Evolutionary conservation across 2,113 vertebrate genomes (phyloP), one percentile per base, ranked within the genome.

Genomic region (Atlantisia rogersi): DNA sequence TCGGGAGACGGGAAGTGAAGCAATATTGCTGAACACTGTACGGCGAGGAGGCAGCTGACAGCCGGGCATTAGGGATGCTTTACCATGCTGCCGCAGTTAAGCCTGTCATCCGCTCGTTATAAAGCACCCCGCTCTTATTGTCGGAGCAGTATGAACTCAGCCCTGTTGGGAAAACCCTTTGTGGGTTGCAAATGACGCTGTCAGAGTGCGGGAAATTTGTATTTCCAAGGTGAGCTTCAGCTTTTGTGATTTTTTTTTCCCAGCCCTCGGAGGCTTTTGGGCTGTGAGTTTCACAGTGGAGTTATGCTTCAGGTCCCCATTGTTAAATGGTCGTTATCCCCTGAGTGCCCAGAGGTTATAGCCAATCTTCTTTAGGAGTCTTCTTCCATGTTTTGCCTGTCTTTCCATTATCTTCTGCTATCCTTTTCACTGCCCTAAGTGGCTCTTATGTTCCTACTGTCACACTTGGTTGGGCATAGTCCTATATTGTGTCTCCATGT

Each of bases 1-100:
- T 92, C 9, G 58, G 83, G 91, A 87, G 73, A 87, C 32, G 10
- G 78, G 73, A 68, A 93, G 75, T 71, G 32, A 21, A 58, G 88
- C 39, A 46, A 48, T 90, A 48, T 59, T 64, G 40, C 58, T 82
- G 87, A 63, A 35, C 24, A 7, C 37, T 73, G 56, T 37, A 55
- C 26, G 5, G 70, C 1, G 0, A 42, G 24, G 65, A 59, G 71
- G 76, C 44, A 71, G 65, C 84, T 37, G 89, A 20, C 0, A 2
- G 89, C 50, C 0, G 0, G 56, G 60, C 76, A 75, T 90, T 94
- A 69, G 70, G 67, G 67, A 85, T 93, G 90, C 88, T 94, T 86
- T 92, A 55, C 93, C 90, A 65, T 9, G 68, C 82, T 80, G 56
- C 87, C 63, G 37, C 35, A 50, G 76, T 35, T 59, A 10, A 90